phyloP scores from a whole-genome alignment of 1,140 invertebrate species.

The Drosophila tropicalis region DNA sequence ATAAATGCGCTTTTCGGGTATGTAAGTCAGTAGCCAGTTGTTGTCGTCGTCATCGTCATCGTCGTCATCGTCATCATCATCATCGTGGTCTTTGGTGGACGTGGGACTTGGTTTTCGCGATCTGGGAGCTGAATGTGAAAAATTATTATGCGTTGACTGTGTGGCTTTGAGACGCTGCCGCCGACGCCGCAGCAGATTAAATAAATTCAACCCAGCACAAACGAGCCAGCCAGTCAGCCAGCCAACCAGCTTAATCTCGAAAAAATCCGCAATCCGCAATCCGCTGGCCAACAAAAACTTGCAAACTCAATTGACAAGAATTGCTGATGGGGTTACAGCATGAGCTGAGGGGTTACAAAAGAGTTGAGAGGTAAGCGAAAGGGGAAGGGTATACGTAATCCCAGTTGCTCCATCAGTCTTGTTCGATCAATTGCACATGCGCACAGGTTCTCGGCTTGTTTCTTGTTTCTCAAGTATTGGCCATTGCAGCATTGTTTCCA shows the following conservation, averaged over 20 bases:
- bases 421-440: slow-evolving; percentile 82
- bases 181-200: slow-evolving; percentile 79
- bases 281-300: slow-evolving; percentile 66
- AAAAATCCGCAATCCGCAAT: slow-evolving; percentile 60
- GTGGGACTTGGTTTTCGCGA: slow-evolving; percentile 21
- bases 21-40: slow-evolving; percentile 80
- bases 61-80: slow-evolving; percentile 32
- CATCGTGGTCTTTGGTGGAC: slow-evolving; percentile 23
- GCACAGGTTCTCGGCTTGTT: slow-evolving; percentile 66
- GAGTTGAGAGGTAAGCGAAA: neutral
- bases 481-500: slow-evolving; percentile 54
- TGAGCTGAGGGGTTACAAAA: neutral
- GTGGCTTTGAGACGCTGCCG: slow-evolving; percentile 70
- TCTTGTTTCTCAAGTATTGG: slow-evolving; percentile 23
- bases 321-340: slow-evolving; percentile 10
- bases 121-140: slow-evolving; percentile 66
- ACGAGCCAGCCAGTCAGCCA: slow-evolving; percentile 21
- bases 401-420: slow-evolving; percentile 82
- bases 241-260: slow-evolving; percentile 68
- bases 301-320: slow-evolving; percentile 79
- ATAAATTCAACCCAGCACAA: slow-evolving; percentile 72
- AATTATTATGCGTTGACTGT: slow-evolving; percentile 76
- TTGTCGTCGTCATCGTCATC: slow-evolving; percentile 31
- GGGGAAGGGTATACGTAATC: slow-evolving; percentile 65
- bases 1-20: slow-evolving; percentile 80